These are phyloP conservation scores for Emydoidea blandingii DNA, from an alignment of 2,797 vertebrate species.

Conservation along the genomic window DNA sequence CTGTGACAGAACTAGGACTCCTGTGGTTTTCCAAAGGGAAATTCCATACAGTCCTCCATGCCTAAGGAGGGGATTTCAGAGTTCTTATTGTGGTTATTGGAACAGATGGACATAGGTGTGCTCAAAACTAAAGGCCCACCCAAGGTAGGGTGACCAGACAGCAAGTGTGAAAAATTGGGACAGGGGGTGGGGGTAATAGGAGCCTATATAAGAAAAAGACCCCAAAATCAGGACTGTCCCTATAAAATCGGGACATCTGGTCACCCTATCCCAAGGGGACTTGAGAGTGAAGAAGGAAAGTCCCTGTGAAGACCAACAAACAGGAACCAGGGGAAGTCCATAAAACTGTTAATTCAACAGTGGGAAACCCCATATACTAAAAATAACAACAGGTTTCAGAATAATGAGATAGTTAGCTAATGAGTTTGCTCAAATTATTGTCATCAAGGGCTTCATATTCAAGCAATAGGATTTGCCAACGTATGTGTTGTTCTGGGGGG, in stretches of 20 bases:
- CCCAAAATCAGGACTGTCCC: too few species aligned
- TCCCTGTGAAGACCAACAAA: background rate
- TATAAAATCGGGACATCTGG: too few species aligned
- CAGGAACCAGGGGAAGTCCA: constrained; percentile 2
- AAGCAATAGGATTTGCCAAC: background rate
- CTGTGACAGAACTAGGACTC: background rate
- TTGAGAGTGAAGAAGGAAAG: background rate
- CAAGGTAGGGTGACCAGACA: background rate
- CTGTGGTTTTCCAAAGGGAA: constrained; percentile 30
- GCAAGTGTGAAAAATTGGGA: too few species aligned
- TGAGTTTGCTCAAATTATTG: background rate
- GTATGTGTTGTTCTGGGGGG: background rate
- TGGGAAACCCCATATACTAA: background rate
- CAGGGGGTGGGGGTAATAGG: too few species aligned
- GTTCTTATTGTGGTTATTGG: background rate
- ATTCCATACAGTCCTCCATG: background rate
- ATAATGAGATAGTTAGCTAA: background rate
- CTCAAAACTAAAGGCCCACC: background rate
- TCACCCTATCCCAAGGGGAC: background rate
- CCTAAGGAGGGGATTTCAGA: background rate
- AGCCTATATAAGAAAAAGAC: too few species aligned
- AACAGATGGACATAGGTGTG: background rate
- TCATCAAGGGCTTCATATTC: background rate
- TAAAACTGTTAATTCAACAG: background rate
- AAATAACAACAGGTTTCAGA: background rate